A percentile compares a stretch with the other conserved stretches of the same genome.
Conservation (phyloP, 2,797 vertebrate species). For the Danio jaintianensis region DNA sequence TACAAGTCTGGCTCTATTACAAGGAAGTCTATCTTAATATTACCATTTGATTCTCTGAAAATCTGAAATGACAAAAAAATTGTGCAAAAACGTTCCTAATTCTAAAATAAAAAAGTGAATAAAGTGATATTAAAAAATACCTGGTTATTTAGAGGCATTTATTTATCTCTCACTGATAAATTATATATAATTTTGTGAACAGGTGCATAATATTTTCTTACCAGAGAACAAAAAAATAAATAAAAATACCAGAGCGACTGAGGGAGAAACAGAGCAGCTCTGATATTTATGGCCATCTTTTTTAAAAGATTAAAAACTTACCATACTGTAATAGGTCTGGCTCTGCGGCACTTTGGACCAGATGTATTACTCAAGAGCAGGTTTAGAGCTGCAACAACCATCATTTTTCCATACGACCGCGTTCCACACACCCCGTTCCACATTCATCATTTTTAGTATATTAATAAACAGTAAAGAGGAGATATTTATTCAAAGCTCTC, state of each 20-base stretch:
- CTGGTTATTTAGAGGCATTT: conserved; percentile 15
- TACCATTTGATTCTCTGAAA: neutral
- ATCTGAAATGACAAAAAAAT: neutral
- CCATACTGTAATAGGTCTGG: conserved; percentile 81
- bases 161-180: conserved; percentile 25
- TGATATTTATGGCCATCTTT: conserved; percentile 78
- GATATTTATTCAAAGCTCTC: conserved; percentile 78
- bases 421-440: conserved; percentile 69
- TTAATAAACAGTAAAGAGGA: conserved; percentile 84
- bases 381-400: conserved; percentile 80
- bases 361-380: conserved; percentile 79
- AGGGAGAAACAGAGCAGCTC: conserved; percentile 59
- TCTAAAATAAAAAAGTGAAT: neutral
- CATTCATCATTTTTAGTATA: conserved; percentile 84
- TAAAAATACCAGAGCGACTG: conserved; percentile 51
- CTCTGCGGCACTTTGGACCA: conserved; percentile 79
- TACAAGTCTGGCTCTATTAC: neutral
- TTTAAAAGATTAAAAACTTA: conserved; percentile 81
- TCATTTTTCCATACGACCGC: conserved; percentile 81
- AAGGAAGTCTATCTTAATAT: neutral
- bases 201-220: conserved; percentile 38
- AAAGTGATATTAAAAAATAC: neutral
- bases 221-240: conserved; percentile 48
- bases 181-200: neutral
- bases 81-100: neutral